phyloP scores from a whole-genome alignment of 2,888 invertebrate genomes.

The Mechanitis mazaeus region DNA sequence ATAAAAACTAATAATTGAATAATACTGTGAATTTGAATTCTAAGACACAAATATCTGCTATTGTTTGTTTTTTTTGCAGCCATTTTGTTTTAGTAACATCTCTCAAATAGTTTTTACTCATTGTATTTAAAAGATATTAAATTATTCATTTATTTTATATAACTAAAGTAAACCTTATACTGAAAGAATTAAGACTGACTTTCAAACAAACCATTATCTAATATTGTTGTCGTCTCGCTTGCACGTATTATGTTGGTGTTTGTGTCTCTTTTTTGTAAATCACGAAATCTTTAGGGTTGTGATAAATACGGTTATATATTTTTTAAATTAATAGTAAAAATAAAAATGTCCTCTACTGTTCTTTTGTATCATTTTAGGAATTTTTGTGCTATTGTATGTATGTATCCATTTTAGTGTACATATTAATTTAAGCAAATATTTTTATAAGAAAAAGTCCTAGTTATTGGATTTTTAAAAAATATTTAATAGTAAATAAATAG shows the following conservation, averaged over 20 bases:
- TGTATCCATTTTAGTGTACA: neutral
- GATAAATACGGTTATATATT: neutral
- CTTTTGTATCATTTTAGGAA: no score
- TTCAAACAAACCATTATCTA: neutral
- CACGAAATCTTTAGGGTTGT: constrained; percentile 7
- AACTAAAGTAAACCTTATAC: neutral
- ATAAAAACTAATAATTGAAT: no score
- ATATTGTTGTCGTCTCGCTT: constrained; percentile 18
- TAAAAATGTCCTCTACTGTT: no score
- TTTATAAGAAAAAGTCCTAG: no score
- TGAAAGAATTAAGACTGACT: neutral
- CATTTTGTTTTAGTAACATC: constrained; percentile 5
- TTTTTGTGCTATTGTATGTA: no score
- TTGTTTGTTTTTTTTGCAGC: neutral
- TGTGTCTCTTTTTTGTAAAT: constrained; percentile 10
- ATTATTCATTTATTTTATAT: neutral
- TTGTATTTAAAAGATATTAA: constrained; percentile 6
- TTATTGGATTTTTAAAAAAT: neutral
- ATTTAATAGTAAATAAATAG: constrained; percentile 1
- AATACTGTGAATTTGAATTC: no score
- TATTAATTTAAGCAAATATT: neutral
- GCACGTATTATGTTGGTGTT: constrained; percentile 13
- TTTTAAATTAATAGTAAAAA: no score
- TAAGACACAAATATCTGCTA: no score
- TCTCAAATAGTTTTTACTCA: neutral